Percentiles rank a stretch among this genome's conserved stretches.
Evolutionary conservation across 2,113 vertebrate genomes (phyloP).

Genomic region (Mastomys natalensis): DNA sequence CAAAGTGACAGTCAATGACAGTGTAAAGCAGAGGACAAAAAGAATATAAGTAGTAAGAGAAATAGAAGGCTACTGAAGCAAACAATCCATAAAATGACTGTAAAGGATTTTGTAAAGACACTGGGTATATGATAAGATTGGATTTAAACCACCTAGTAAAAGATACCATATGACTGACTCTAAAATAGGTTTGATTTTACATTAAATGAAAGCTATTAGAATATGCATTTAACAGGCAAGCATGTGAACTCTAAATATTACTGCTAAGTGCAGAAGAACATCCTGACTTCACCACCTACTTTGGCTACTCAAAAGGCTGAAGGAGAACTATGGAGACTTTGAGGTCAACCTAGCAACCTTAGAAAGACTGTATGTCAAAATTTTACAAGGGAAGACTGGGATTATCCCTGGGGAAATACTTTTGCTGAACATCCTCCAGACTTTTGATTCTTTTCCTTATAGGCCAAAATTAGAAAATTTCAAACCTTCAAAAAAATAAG

Average conservation of each 20-base stretch:
- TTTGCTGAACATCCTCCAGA: not conserved
- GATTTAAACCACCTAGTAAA: not conserved
- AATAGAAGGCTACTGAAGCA: not conserved
- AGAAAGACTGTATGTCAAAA: not conserved
- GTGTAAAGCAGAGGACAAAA: not conserved
- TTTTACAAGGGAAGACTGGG: too few relatives aligned
- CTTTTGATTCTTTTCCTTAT: too few relatives aligned
- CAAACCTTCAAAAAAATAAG: not conserved
- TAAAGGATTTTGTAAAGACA: too few relatives aligned
- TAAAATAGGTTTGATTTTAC: not conserved
- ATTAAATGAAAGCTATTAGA: not conserved
- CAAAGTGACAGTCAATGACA: not conserved
- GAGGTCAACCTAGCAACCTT: not conserved
- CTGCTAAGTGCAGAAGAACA: accelerated
- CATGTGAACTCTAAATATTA: not conserved
- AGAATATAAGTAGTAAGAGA: not conserved
- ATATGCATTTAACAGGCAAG: not conserved
- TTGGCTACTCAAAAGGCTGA: too few relatives aligned
- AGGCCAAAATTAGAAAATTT: too few relatives aligned
- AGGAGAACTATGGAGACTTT: not conserved
- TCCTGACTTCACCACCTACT: not conserved
- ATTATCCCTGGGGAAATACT: not conserved
- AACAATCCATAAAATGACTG: not conserved
- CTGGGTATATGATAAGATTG: not conserved
- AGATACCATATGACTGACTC: accelerated